A percentile compares a stretch with the other conserved stretches of the same genome.
These are phyloP conservation scores for Platycheirus albimanus DNA, from an alignment of 2,888 invertebrate genomes.

Conservation along the genomic window DNA sequence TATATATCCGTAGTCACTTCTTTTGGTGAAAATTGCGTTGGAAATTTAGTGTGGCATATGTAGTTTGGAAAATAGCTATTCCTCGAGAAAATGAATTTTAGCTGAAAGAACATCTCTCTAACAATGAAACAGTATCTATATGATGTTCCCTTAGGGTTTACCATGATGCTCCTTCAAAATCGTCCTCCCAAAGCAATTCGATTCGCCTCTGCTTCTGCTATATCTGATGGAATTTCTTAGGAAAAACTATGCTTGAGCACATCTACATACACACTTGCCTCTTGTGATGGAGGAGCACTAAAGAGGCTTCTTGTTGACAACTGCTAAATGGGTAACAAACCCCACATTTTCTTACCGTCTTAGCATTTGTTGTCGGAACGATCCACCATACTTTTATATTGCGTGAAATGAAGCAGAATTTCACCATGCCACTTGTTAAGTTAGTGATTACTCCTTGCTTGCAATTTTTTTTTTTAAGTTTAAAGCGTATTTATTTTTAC, in stretches of 20 bases:
- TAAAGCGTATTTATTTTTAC: too few species aligned
- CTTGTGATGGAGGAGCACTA: conserved; percentile 9
- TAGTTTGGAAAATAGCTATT: conserved; percentile 23
- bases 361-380: conserved; percentile 4
- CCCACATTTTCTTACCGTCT: conserved; percentile 21
- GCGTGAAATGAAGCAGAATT: conserved; percentile 12
- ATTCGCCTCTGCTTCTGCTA: conserved; percentile 25
- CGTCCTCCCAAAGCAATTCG: not conserved
- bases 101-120: conserved; percentile 25
- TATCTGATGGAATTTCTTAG: conserved; percentile 33
- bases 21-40: conserved; percentile 44
- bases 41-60: conserved; percentile 47
- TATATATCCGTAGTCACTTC: not conserved
- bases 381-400: conserved; percentile 15
- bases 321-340: conserved; percentile 56
- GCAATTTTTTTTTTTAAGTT: too few species aligned
- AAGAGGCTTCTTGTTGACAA: conserved; percentile 61
- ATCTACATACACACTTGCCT: not conserved
- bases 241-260: conserved; percentile 27
- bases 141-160: not conserved
- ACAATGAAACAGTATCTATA: conserved; percentile 52
- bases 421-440: not conserved
- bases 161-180: too few species aligned
- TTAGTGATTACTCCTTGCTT: too few species aligned
- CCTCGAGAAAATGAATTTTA: conserved; percentile 35